These are phyloP conservation scores for Argyresthia albistria DNA, from an alignment of 2,888 invertebrate genomes.

Conservation along the genomic window DNA sequence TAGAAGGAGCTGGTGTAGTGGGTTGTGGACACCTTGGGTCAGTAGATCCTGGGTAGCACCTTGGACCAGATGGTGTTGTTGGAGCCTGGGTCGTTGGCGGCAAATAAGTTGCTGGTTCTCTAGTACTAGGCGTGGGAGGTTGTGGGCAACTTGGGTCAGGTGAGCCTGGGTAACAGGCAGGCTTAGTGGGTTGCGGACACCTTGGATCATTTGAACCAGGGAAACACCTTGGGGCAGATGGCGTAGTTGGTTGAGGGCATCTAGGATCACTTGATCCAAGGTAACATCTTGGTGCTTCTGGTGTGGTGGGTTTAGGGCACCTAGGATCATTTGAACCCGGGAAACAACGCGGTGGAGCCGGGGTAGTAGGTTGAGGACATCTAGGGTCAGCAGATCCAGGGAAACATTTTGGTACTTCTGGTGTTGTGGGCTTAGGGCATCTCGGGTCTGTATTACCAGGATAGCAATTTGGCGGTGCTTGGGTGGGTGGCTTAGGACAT, in stretches of 20 bases:
- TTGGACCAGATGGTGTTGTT: constrained; percentile 14
- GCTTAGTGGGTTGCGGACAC: constrained; percentile 13
- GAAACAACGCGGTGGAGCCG: constrained; percentile 18
- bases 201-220: constrained; percentile 16
- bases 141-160: constrained; percentile 13
- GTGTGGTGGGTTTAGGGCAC: constrained; percentile 26
- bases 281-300: constrained; percentile 18
- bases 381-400: constrained; percentile 38
- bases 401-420: constrained; percentile 17
- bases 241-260: constrained; percentile 22
- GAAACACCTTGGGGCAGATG: constrained; percentile 16
- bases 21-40: constrained; percentile 17
- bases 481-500: constrained; percentile 19
- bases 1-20: constrained; percentile 11
- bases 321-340: constrained; percentile 27
- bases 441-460: constrained; percentile 24
- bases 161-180: constrained; percentile 15
- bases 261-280: constrained; percentile 44
- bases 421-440: constrained; percentile 20
- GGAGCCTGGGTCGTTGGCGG: constrained; percentile 16
- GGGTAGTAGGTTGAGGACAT: constrained; percentile 32
- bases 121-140: constrained; percentile 14
- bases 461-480: constrained; percentile 16
- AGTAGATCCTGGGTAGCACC: constrained; percentile 12
- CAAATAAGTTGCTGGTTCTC: constrained; percentile 18